Evolutionary conservation across 2,888 invertebrate species (phyloP).

Genomic region (Brachylomia viminalis): DNA sequence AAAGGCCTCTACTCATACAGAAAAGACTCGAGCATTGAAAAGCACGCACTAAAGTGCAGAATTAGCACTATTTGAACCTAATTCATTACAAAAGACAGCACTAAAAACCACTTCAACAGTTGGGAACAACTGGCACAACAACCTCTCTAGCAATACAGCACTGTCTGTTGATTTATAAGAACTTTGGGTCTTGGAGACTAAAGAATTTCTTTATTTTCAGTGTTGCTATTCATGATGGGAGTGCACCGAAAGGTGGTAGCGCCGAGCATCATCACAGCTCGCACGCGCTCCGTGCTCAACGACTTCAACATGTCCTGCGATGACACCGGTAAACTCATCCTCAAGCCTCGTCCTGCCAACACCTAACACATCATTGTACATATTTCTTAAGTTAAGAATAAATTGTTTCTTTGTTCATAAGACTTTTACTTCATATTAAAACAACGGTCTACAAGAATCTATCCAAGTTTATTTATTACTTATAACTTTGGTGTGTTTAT

Average conservation of each 20-base stretch:
- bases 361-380: conserved; percentile 69
- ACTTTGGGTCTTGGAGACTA: not conserved
- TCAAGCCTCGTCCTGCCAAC: conserved; percentile 95
- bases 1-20: not conserved
- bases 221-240: conserved; percentile 96
- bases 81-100: not conserved
- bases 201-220: conserved; percentile 82
- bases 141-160: not conserved
- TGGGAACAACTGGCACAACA: not conserved
- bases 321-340: conserved; percentile 98
- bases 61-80: not conserved
- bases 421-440: conserved; percentile 73
- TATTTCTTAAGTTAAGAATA: conserved; percentile 83
- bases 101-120: not conserved
- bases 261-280: conserved; percentile 98
- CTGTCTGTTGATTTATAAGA: not conserved
- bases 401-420: conserved; percentile 68
- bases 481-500: conserved; percentile 90
- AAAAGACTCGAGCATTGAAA: not conserved
- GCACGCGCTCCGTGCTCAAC: conserved; percentile 96
- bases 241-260: conserved; percentile 99
- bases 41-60: not conserved
- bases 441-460: conserved; percentile 83
- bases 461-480: conserved; percentile 88
- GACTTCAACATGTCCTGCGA: conserved; percentile 99